Evolutionary conservation across 2,888 invertebrate species (phyloP), one percentile per base, ranked within the genome.

Genomic region (Cremastinae sp.): DNA sequence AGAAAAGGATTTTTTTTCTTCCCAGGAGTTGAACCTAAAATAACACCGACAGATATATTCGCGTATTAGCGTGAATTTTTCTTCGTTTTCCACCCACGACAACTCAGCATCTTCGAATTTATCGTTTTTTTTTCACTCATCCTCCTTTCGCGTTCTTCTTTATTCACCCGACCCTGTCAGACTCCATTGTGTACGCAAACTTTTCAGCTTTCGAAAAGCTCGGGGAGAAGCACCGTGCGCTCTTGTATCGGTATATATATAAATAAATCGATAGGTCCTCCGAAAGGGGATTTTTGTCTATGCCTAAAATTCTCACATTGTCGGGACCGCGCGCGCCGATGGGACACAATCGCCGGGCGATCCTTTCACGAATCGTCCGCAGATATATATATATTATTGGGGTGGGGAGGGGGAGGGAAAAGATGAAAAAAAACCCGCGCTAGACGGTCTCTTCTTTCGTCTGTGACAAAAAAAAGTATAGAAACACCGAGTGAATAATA

Each of bases 171-270:
- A 7, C 14, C 14, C n/a, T 18, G 16, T 28, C 43, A 65, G 65
- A 65, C 65, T 14, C 64, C 43, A 65, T 65, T 65, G 65, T 65
- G 43, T n/a, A n/a, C 2, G 43, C 43, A 16, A 58, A 65, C 65
- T 54, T 53, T 62, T 65, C 28, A 14, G 53, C 65, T 54, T 54
- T 65, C 22, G 34, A 54, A n/a, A 47, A 62, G 41, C 47, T 59
- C 59, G 22, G 22, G 59, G 59, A n/a, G n/a, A n/a, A n/a, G 43
- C 59, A 10, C 8, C 20, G 47, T 9, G 14, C 12, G n/a, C 12
- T 45, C 3, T 45, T 18, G 18, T 20, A 5, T 49, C 16, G 9
- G 14, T 20, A 14, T 18, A 18, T 16, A 5, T 0, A 18, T 49
- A 51, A 10, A 51, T 47, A 9, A 41, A 41, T 41, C 10, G 45